Conservation (phyloP, 2,797 vertebrate genomes). For the Vireo griseus region DNA sequence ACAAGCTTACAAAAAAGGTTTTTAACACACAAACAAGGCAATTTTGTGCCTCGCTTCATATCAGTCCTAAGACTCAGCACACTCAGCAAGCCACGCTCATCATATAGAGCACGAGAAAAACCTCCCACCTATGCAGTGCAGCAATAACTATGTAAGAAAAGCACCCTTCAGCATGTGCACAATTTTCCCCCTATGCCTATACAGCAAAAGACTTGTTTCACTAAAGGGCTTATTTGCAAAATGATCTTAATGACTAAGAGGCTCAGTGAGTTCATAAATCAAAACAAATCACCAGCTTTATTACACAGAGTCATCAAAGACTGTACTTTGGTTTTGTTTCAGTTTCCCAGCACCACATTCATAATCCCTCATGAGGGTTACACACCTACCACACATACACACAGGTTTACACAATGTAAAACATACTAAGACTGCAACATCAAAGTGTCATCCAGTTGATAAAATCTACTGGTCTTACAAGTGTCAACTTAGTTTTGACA, state of each 20-base stretch:
- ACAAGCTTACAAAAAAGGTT: not conserved
- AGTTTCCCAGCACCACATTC: not conserved
- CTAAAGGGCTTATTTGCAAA: conserved; percentile 2
- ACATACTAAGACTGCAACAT: not conserved
- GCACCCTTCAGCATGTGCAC: not conserved
- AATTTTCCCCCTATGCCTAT: not conserved
- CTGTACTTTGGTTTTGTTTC: not conserved
- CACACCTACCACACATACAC: rapidly evolving
- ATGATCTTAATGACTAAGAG: not conserved
- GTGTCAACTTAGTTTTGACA: not conserved
- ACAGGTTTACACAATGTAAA: not conserved
- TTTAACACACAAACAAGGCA: not conserved
- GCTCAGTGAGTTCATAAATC: conserved; percentile 5
- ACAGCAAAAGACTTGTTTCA: not conserved
- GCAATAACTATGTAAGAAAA: not conserved
- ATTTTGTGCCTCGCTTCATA: not conserved
- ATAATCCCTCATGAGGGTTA: not conserved
- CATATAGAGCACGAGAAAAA: not conserved
- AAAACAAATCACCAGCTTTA: conserved; percentile 20
- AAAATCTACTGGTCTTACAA: not conserved
- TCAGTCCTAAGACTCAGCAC: not conserved
- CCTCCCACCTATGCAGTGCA: not conserved
- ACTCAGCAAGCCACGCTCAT: not conserved
- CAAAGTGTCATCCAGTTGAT: not conserved
- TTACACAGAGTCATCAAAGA: not conserved